Evolutionary conservation across 1,140 invertebrate species (phyloP).

Genomic region (Ctenoplectra terminalis): DNA sequence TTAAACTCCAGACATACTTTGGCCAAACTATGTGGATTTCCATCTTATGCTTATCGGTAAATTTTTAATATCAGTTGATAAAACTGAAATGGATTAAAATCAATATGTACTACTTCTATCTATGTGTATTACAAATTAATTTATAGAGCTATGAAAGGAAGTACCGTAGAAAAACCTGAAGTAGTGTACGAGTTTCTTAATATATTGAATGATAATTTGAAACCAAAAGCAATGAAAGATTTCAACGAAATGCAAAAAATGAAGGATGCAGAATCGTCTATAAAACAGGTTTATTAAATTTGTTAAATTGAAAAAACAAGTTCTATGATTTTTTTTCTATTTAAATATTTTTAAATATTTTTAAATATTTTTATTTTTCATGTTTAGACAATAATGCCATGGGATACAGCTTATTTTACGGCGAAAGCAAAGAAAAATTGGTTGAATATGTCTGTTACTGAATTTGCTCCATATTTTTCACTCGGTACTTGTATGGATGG

Average conservation of each 20-base stretch:
- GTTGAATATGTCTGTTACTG: conserved; percentile 86
- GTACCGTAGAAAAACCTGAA: conserved; percentile 91
- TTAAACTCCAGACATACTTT: conserved; percentile 89
- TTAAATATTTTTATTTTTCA: background rate
- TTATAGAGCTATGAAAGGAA: conserved; percentile 91
- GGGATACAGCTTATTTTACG: conserved; percentile 94
- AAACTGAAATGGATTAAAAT: background rate
- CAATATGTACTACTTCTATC: background rate
- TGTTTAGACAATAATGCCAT: conserved; percentile 85
- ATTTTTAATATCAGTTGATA: conserved; percentile 40
- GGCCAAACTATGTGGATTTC: conserved; percentile 93
- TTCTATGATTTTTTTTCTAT: background rate
- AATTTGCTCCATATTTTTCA: conserved; percentile 95
- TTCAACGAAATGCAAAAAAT: conserved; percentile 89
- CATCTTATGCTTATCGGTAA: conserved; percentile 92
- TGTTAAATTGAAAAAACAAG: background rate
- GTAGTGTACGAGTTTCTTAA: conserved; percentile 92
- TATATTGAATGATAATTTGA: conserved; percentile 88
- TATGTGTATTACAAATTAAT: conserved; percentile 1
- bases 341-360: background rate
- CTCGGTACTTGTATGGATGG: conserved; percentile 98
- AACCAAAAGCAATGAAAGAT: conserved; percentile 86
- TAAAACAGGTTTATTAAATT: conserved; percentile 69
- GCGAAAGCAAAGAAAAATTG: conserved; percentile 88
- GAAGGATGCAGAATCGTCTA: conserved; percentile 85